Base-by-base conservation (phyloP, 2,113 vertebrate genomes). In the Hucho hucho region DNA sequence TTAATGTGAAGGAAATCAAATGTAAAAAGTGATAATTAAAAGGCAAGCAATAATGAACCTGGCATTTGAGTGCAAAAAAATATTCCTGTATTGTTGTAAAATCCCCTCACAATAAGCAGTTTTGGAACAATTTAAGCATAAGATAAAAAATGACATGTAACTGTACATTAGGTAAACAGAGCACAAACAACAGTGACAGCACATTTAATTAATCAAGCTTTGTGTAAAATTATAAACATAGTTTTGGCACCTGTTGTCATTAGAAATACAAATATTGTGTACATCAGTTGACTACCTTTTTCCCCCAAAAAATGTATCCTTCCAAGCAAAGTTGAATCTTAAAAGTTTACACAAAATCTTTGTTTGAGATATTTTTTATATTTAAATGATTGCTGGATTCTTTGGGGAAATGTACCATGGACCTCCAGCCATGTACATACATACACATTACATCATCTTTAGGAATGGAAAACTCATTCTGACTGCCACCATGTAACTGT, bases 371-470 rank as follows among this genome's bases (percentile, higher is more conserved):
- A 22, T 61, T 61, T 61, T 32, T 56, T 81, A 56, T 72, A 22
- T 5, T 70, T 58, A 72, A 13, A 25, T 28, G 61, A 59, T 68
- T 70, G 63, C 47, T 70, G 14, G 26, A 72, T 67, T 77, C 11
- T 65, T 53, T 43, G 58, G 37, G 37, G 4, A 24, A 32, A 32
- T 32, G 32, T 32, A 32, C 6, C 32, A 32, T 32, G 32, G 14
- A 53, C 49, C 1, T 18, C 22, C 66, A 69, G 71, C 59, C 58
- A 29, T 78, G 64, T 80, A 76, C 24, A 37, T 28, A 28, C 26
- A 28, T 72, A 79, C 69, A 80, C 65, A 74, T 74, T 26, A 22
- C 72, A 25, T 26, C 53, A 68, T 59, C 3, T 32, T 75, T 75
- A n/a, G 74, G 75, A 53, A 24, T 29, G 53, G 32, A 24, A 13